Evolutionary conservation across 2,797 vertebrate species (phyloP).

Genomic region (Ataeniobius toweri): DNA sequence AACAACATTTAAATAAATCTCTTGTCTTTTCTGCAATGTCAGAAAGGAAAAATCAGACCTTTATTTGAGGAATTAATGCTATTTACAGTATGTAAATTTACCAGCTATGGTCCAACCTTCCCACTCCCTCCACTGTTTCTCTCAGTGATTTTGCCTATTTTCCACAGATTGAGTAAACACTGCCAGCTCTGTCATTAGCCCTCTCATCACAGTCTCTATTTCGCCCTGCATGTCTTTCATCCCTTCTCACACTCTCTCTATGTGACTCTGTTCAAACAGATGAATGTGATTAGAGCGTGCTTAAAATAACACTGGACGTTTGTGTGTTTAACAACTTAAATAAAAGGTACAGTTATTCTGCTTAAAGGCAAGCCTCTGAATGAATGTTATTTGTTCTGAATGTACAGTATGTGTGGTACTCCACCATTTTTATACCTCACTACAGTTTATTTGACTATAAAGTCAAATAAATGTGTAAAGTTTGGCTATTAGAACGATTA

Average conservation of each 20-base stretch:
- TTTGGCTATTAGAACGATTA: constrained; percentile 19
- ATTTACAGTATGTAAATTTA: constrained; percentile 10
- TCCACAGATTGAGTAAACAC: constrained; percentile 74
- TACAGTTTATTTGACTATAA: constrained; percentile 47
- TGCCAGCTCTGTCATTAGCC: constrained; percentile 76
- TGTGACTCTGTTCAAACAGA: constrained; percentile 80
- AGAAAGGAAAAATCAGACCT: constrained; percentile 10
- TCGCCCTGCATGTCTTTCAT: constrained; percentile 63
- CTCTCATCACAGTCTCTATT: constrained; percentile 63
- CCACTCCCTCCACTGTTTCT: constrained; percentile 36
- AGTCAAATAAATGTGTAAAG: constrained; percentile 54
- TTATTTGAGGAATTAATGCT: constrained; percentile 12
- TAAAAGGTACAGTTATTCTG: constrained; percentile 72
- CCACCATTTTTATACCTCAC: constrained; percentile 5
- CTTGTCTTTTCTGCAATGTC: not conserved
- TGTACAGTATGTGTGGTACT: constrained; percentile 22
- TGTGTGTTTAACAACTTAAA: constrained; percentile 79
- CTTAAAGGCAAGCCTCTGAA: constrained; percentile 49
- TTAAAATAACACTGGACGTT: constrained; percentile 80
- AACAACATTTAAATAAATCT: not conserved
- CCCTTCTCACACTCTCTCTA: constrained; percentile 53
- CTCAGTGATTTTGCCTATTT: constrained; percentile 56
- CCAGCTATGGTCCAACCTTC: constrained; percentile 23
- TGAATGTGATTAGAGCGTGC: constrained; percentile 80
- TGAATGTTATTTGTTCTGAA: constrained; percentile 11